Evolutionary conservation across 2,797 vertebrate species (phyloP).

Genomic region (Gymnopithys bicolor): DNA sequence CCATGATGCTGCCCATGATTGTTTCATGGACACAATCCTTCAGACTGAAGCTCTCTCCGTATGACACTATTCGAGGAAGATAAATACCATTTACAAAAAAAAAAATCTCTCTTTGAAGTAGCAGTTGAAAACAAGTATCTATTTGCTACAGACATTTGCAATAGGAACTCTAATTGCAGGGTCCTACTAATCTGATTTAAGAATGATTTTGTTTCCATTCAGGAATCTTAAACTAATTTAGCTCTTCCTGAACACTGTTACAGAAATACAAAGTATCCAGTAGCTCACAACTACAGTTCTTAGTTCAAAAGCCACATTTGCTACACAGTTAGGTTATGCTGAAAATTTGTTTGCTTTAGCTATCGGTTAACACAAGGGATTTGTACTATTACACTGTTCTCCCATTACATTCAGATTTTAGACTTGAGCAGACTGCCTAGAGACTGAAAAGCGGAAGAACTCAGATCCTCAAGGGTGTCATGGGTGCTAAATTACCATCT

Average conservation of each 20-base stretch:
- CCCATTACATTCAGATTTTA: conserved; percentile 38
- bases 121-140: conserved; percentile 20
- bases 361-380: conserved; percentile 3
- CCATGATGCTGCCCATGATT: background rate
- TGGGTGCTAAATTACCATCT: background rate
- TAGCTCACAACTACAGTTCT: background rate
- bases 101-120: background rate
- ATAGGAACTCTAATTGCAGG: conserved; percentile 50
- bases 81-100: background rate
- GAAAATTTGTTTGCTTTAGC: conserved; percentile 39
- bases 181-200: conserved; percentile 59
- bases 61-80: background rate
- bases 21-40: background rate
- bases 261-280: conserved; percentile 33
- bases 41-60: background rate
- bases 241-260: conserved; percentile 39
- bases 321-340: background rate
- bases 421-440: conserved; percentile 19
- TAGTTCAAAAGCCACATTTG: conserved; percentile 6
- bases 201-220: conserved; percentile 56
- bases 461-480: background rate
- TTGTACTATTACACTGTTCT: conserved; percentile 32
- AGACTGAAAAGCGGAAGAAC: conserved; percentile 40
- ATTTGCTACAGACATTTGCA: background rate
- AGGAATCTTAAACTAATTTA: conserved; percentile 66